Percentiles rank a stretch among this genome's conserved stretches.
Evolutionary conservation across 2,888 invertebrate genomes (phyloP).

Genomic region (Agrenia bidenticulata): DNA sequence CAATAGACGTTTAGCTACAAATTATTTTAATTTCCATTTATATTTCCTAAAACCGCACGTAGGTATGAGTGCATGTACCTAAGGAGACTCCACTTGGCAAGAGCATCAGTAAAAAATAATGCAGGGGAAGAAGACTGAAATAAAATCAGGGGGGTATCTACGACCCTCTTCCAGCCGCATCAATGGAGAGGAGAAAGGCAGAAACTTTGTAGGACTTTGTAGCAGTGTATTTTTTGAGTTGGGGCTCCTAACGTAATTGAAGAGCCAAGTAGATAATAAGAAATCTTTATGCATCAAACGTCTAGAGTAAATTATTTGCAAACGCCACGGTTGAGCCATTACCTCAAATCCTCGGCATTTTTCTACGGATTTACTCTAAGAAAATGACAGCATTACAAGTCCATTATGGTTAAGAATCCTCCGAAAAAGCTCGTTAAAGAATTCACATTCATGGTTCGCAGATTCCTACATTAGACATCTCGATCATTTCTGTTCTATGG

Average conservation of each 20-base stretch:
- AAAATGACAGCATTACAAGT: slow-evolving; percentile 54
- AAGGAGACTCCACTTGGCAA: background rate
- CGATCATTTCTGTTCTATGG: slow-evolving; percentile 46
- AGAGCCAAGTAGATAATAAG: slow-evolving; percentile 52
- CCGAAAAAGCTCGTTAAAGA: slow-evolving; percentile 54
- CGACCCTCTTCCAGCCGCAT: background rate
- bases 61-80: too few relatives aligned
- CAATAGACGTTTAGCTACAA: background rate
- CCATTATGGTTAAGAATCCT: slow-evolving; percentile 53
- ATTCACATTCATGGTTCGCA: slow-evolving; percentile 54
- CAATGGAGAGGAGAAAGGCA: background rate
- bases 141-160: background rate
- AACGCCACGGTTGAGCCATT: slow-evolving; percentile 53
- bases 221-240: slow-evolving; percentile 7
- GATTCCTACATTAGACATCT: slow-evolving; percentile 47
- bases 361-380: slow-evolving; percentile 52
- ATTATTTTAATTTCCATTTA: background rate
- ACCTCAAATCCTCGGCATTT: slow-evolving; percentile 54
- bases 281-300: slow-evolving; percentile 54
- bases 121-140: background rate
- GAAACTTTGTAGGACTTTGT: background rate
- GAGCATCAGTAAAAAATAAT: background rate
- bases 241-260: slow-evolving; percentile 43
- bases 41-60: background rate
- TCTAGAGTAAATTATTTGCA: slow-evolving; percentile 54